Evolutionary conservation across 2,888 invertebrate genomes (phyloP).

Genomic region (Nudaria mundana): DNA sequence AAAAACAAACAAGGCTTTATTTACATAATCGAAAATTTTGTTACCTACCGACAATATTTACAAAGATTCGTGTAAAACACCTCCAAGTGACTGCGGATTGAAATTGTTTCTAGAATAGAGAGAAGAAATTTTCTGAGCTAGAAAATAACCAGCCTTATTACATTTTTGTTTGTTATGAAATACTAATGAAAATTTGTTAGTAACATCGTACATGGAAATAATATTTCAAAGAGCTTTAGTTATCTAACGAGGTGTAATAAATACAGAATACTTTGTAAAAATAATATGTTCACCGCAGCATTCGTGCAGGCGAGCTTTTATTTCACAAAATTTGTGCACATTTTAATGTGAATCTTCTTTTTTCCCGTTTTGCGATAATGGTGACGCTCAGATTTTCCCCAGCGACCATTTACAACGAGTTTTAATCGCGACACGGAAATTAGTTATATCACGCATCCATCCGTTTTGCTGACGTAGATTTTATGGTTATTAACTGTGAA

Average conservation of each 20-base stretch:
- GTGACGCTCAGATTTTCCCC: slow-evolving; percentile 49
- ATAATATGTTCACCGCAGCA: slow-evolving; percentile 9
- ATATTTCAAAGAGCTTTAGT: no score
- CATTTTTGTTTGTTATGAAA: no score
- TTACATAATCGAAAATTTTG: no score
- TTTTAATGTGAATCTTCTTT: slow-evolving; percentile 53
- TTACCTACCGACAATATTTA: no score
- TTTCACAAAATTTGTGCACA: slow-evolving; percentile 47
- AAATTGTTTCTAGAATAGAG: no score
- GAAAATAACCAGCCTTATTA: no score
- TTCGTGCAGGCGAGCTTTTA: slow-evolving; percentile 16
- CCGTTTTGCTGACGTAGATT: slow-evolving; percentile 44
- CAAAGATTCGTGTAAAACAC: no score
- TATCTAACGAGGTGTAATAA: slow-evolving; percentile 8
- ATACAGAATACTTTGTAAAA: slow-evolving; percentile 27
- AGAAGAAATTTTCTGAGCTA: no score
- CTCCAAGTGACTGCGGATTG: no score
- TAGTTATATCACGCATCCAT: slow-evolving; percentile 58
- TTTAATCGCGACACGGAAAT: slow-evolving; percentile 66
- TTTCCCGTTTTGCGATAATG: slow-evolving; percentile 59
- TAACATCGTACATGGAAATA: no score
- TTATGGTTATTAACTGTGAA: slow-evolving; percentile 52
- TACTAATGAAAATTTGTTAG: no score
- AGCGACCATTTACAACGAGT: slow-evolving; percentile 61
- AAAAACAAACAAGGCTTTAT: no score